Conservation (phyloP, 1,140 invertebrate species). For the Tetramorium parvispinum region DNA sequence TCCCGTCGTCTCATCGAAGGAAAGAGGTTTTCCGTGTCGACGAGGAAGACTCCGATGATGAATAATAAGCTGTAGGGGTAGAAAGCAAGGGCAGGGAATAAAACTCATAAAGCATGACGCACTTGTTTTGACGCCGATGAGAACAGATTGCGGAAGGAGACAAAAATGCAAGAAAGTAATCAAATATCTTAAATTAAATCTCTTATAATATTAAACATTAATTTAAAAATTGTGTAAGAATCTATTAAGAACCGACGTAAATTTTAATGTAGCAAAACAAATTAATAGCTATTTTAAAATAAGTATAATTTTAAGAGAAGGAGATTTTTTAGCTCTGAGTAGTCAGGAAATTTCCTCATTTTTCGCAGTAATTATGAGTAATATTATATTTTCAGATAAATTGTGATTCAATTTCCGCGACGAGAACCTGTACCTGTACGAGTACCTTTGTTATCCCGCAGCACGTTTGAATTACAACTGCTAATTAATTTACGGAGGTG, state of each 20-base stretch:
- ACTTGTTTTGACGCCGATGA: constrained; percentile 13
- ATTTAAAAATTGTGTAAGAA: neutral
- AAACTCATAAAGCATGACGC: constrained; percentile 23
- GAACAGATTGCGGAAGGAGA: constrained; percentile 8
- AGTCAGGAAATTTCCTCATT: neutral
- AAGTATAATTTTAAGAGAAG: constrained; percentile 6
- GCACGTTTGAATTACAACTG: constrained; percentile 58
- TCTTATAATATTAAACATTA: neutral
- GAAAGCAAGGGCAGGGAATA: constrained; percentile 24
- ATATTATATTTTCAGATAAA: constrained; percentile 55
- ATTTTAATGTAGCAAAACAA: neutral
- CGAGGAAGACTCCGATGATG: constrained; percentile 44
- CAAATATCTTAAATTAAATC: neutral
- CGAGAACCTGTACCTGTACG: neutral
- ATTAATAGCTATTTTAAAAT: neutral
- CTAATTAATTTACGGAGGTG: constrained; percentile 69
- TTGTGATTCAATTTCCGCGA: constrained; percentile 40
- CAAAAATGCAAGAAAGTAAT: neutral
- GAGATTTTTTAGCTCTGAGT: neutral
- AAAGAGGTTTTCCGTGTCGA: constrained; percentile 54
- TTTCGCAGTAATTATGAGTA: constrained; percentile 27
- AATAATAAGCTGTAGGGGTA: constrained; percentile 43
- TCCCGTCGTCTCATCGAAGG: constrained; percentile 19
- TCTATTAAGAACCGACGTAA: neutral
- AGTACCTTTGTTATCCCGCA: constrained; percentile 48